These are phyloP conservation scores for Philhelius pedissequus DNA, from an alignment of 2,888 invertebrate genomes.

Conservation along the genomic window DNA sequence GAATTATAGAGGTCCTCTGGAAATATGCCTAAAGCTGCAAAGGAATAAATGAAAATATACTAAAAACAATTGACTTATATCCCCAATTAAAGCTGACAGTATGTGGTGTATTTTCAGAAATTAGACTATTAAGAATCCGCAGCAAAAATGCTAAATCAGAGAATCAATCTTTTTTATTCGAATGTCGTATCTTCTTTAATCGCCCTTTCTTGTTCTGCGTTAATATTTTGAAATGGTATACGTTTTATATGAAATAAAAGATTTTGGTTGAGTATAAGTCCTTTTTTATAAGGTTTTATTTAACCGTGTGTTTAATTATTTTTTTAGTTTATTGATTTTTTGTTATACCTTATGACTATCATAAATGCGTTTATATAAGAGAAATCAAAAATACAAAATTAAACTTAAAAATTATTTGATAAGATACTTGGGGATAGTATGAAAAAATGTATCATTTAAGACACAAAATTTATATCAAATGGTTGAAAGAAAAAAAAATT, in stretches of 20 bases:
- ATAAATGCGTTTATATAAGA: background rate
- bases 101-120: background rate
- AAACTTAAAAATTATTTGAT: background rate
- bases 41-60: slow-evolving; percentile 34
- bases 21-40: slow-evolving; percentile 54
- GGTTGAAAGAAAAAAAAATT: no score
- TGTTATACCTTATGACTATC: background rate
- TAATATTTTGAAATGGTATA: background rate
- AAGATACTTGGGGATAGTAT: slow-evolving; percentile 23
- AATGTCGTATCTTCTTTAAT: background rate
- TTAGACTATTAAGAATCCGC: background rate
- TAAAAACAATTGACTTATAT: slow-evolving; percentile 17
- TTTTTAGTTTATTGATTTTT: background rate
- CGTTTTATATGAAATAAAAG: background rate
- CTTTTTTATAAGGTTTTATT: background rate
- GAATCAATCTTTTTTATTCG: background rate
- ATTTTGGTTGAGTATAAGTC: background rate
- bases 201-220: background rate
- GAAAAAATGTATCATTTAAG: no score
- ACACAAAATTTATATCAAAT: no score
- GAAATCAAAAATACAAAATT: background rate
- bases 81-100: slow-evolving; percentile 14
- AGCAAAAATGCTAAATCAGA: background rate
- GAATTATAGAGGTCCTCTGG: slow-evolving; percentile 16
- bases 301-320: background rate